Evolutionary conservation across 2,888 invertebrate species (phyloP).

Genomic region (Drosophila gaucha): DNA sequence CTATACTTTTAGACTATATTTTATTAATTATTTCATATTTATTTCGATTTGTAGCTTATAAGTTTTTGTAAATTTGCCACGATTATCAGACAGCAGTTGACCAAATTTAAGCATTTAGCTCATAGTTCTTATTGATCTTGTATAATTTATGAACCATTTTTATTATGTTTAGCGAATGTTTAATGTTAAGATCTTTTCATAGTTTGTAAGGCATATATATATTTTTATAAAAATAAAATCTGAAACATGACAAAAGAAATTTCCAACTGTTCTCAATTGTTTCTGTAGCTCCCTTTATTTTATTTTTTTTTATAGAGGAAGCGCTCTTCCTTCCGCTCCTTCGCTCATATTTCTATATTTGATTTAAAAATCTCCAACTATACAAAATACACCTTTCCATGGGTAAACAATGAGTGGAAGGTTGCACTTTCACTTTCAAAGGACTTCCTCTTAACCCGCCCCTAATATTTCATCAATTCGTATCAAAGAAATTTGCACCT

Average conservation of each 20-base stretch:
- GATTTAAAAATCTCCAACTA: conserved; percentile 19
- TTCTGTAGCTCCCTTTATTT: background rate
- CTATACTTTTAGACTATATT: conserved; percentile 30
- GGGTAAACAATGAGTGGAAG: conserved; percentile 34
- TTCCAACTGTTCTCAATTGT: background rate
- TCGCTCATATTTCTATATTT: conserved; percentile 25
- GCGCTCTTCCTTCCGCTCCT: conserved; percentile 4
- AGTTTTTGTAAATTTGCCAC: conserved; percentile 62
- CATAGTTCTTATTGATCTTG: conserved; percentile 32
- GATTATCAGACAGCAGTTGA: conserved; percentile 66
- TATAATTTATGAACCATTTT: conserved; percentile 34
- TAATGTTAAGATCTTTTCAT: conserved; percentile 52
- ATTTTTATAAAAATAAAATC: conserved; percentile 41
- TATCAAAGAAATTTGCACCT: conserved; percentile 70
- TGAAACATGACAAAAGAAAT: conserved; percentile 27
- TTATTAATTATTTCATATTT: conserved; percentile 48
- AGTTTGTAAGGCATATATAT: conserved; percentile 29
- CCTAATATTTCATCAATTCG: conserved; percentile 59
- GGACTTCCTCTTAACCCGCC: conserved; percentile 67
- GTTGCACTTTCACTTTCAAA: conserved; percentile 38
- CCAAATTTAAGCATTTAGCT: conserved; percentile 62
- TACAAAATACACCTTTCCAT: conserved; percentile 53
- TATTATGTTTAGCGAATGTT: conserved; percentile 51
- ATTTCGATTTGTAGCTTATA: conserved; percentile 48
- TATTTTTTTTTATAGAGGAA: no score